Base-by-base conservation (phyloP, 1,140 invertebrate species). In the Antheraea mylitta region DNA sequence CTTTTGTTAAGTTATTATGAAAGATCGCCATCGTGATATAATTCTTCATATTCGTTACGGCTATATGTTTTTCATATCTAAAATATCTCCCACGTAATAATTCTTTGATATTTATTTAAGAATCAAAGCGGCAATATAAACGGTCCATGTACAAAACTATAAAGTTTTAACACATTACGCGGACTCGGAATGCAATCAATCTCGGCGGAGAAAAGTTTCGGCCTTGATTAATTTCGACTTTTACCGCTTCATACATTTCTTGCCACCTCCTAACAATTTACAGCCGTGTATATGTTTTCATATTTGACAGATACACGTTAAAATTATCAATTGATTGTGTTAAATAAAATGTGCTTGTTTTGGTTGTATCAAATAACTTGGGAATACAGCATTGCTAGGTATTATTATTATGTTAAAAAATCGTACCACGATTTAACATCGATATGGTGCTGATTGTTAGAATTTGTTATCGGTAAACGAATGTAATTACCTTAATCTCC, bases 281-380 rank as follows among this genome's bases (percentile, higher is more conserved):
- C 19, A 36, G 9, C 61, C 7, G 36, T n/a, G 37, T 63, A 13
- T 63, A n/a, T 37, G 61, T 63, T 63, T 60, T 63, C 30, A 37
- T 36, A 36, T 37, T 36, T 63, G 30, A 63, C 61, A 30, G 13
- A 30, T 7, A n/a, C n/a, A 37, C 37, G 61, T 36, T 63, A 63
- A 13, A 63, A 36, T 63, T 63, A n/a, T 63, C 11, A n/a, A 63
- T 7, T 11, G 61, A 13, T 30, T 7, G 61, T 61, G 30, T 61
- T 37, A 53, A 36, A 30, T 48, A 65, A 19, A 18, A 65, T 65
- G 64, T 65, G 64, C 38, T 22, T 48, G 19, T 42, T 65, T 65
- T 65, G 64, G 64, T 22, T 65, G 19, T 65, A 65, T 65, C 38
- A 65, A 42, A 65, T 42, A 48, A 65, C 38, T 48, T 65, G 38